Conservation (phyloP, 2,797 vertebrate genomes). For the Hapalemur alaotrensis region DNA sequence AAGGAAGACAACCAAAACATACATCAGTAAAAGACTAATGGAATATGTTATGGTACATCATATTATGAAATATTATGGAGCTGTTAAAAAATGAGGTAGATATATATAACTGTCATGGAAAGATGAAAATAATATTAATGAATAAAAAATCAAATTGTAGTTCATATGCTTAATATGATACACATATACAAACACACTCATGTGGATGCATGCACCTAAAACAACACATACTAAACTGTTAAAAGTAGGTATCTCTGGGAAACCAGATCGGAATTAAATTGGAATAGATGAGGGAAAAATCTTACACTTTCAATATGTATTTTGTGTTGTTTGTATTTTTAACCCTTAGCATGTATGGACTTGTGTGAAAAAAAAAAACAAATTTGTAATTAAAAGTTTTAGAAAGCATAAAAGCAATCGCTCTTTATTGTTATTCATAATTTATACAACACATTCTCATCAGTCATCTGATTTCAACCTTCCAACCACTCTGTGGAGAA, state of each 20-base stretch:
- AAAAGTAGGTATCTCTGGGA: not conserved
- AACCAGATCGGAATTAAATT: not conserved
- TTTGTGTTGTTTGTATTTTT: not conserved
- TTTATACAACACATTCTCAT: not conserved
- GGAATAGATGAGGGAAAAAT: not conserved
- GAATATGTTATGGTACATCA: not conserved
- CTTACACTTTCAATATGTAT: not conserved
- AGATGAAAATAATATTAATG: not conserved
- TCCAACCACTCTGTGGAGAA: not conserved
- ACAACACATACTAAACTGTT: not conserved
- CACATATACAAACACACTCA: not conserved
- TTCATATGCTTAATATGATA: not conserved
- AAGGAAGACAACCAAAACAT: not conserved
- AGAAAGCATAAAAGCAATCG: not conserved
- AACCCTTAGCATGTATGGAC: not conserved
- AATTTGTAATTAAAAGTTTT: not conserved
- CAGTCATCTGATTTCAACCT: not conserved
- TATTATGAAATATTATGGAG: not conserved
- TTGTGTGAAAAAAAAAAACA: not conserved
- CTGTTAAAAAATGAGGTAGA: not conserved
- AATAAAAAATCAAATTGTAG: not conserved
- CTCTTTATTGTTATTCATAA: not conserved
- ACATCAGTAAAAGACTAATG: not conserved
- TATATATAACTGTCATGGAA: not conserved
- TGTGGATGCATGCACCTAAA: not conserved